A percentile compares a stretch with the other conserved stretches of the same genome.
Conservation (phyloP, 2,113 vertebrate genomes). For the Morone chrysops region DNA sequence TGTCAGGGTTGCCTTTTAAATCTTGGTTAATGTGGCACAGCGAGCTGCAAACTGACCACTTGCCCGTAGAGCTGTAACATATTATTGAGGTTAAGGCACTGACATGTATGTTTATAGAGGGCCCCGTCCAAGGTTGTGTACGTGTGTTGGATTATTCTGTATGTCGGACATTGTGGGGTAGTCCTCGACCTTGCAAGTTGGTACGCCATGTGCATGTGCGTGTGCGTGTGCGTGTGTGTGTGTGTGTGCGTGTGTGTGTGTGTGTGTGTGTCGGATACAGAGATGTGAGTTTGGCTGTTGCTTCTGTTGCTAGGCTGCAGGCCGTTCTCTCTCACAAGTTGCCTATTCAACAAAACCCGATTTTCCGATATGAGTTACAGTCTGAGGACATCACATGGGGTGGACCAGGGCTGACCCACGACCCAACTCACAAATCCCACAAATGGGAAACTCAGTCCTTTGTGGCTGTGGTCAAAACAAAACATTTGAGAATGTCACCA, state of each 20-base stretch:
- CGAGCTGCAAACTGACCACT: slow-evolving; percentile 37
- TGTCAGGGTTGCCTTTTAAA: slow-evolving; percentile 38
- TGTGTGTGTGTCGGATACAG: slow-evolving; percentile 1
- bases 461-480: no score
- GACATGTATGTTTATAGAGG: slow-evolving; percentile 33
- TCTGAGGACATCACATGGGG: slow-evolving; percentile 47
- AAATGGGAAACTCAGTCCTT: no score
- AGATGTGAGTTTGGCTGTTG: slow-evolving; percentile 29
- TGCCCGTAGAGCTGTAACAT: slow-evolving; percentile 1
- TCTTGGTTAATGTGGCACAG: slow-evolving; percentile 27
- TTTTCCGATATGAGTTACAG: slow-evolving; percentile 2
- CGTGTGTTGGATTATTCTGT: neutral
- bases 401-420: neutral
- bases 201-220: slow-evolving; percentile 12
- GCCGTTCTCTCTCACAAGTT: slow-evolving; percentile 48
- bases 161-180: neutral
- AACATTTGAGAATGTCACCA: no score
- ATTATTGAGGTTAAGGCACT: slow-evolving; percentile 30
- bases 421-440: no score
- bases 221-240: slow-evolving; percentile 4
- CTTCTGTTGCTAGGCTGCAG: slow-evolving; percentile 60
- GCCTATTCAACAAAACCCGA: slow-evolving; percentile 41
- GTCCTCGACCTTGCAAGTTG: slow-evolving; percentile 47
- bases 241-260: slow-evolving; percentile 22
- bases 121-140: slow-evolving; percentile 15